These are phyloP conservation scores for Nymphalis c-album DNA, from an alignment of 2,888 invertebrate species.

Conservation along the genomic window DNA sequence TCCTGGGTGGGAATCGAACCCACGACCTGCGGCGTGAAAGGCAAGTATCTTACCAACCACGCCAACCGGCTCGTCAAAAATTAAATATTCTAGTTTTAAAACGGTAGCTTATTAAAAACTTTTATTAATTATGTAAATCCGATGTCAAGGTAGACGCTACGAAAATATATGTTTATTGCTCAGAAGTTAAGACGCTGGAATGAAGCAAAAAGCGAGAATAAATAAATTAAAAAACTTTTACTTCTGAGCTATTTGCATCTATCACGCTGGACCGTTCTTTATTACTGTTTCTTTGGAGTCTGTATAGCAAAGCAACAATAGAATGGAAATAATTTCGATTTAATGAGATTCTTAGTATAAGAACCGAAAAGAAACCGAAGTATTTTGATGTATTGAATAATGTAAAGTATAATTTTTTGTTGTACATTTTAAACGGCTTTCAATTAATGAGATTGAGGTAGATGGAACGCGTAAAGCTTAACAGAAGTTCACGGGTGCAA, in stretches of 20 bases:
- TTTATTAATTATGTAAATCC: conserved; percentile 1
- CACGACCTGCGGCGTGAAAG: no score
- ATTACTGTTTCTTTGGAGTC: neutral
- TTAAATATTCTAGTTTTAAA: neutral
- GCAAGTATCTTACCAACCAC: no score
- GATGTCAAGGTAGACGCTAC: neutral
- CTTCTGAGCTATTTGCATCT: conserved; percentile 17
- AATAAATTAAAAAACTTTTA: conserved; percentile 21
- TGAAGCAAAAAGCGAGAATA: conserved; percentile 14
- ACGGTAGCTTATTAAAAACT: neutral
- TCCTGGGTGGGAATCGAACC: no score
- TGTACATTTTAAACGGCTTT: no score
- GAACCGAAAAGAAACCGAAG: neutral
- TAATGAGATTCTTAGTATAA: neutral
- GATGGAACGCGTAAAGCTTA: no score
- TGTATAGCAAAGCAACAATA: neutral
- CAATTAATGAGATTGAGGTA: no score
- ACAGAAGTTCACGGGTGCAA: no score
- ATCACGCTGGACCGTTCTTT: conserved; percentile 2
- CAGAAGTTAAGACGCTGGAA: conserved; percentile 11
- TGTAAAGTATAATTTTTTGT: no score
- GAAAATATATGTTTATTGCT: neutral
- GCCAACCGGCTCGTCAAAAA: no score
- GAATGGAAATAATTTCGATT: neutral
- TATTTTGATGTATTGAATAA: no score